A percentile compares a stretch with the other conserved stretches of the same genome.
Evolutionary conservation across 2,797 vertebrate species (phyloP).

Genomic region (Enteromius anoplus): DNA sequence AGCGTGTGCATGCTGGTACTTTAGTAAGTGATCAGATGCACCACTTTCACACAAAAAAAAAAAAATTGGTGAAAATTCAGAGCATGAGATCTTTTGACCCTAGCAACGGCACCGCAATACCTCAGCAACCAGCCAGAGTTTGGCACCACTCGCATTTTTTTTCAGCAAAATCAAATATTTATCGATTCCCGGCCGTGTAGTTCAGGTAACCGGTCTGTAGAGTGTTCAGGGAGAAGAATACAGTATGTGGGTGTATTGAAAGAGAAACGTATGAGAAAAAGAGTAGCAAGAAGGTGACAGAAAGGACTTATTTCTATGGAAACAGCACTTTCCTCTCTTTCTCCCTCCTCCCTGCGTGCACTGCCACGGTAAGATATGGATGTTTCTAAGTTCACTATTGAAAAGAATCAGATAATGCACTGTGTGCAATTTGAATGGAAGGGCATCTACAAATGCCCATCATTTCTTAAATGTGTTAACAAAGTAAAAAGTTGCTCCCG

Average conservation of each 20-base stretch:
- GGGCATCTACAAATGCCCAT: background rate
- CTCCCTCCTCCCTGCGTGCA: conserved; percentile 24
- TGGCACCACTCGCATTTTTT: background rate
- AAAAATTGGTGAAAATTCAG: background rate
- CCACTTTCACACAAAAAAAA: background rate
- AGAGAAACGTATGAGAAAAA: conserved; percentile 64
- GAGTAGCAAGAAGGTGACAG: conserved; percentile 63
- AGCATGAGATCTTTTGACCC: background rate
- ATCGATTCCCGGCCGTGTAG: background rate
- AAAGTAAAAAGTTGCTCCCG: background rate
- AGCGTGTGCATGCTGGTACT: background rate
- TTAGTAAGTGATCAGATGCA: conserved; percentile 1
- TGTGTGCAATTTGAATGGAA: background rate
- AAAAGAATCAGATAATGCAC: background rate
- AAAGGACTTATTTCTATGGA: conserved; percentile 77
- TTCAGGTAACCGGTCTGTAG: conserved; percentile 23
- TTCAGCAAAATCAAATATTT: background rate
- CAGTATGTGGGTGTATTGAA: conserved; percentile 54
- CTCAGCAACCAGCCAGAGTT: conserved; percentile 1
- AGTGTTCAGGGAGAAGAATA: conserved; percentile 46
- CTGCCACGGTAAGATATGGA: background rate
- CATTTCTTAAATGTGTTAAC: background rate
- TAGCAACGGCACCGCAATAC: background rate
- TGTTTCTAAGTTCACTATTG: background rate
- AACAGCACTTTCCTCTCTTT: conserved; percentile 70